Conservation (phyloP, 1,140 invertebrate genomes). For the Drosophila bipectinata region DNA sequence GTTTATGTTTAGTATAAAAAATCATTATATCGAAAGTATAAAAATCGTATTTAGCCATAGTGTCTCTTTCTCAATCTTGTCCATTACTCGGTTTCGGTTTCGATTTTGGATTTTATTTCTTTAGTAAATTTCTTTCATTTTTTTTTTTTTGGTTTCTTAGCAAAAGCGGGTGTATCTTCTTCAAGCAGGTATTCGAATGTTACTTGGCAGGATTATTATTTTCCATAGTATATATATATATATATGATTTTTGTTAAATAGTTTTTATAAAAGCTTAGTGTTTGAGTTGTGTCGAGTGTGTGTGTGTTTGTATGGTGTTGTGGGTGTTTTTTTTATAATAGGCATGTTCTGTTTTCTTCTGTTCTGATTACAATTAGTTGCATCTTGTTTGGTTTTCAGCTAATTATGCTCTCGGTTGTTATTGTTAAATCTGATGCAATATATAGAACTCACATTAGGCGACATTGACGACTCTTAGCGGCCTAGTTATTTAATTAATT, state of each 20-base stretch:
- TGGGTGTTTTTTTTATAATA: conserved; percentile 20
- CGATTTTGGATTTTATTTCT: conserved; percentile 27
- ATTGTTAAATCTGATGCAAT: conserved; percentile 61
- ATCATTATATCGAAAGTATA: conserved; percentile 82
- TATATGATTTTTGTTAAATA: conserved; percentile 66
- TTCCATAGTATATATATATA: conserved; percentile 69
- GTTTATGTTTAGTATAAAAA: conserved; percentile 79
- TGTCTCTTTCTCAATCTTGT: conserved; percentile 32
- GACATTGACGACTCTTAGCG: conserved; percentile 78
- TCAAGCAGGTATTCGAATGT: conserved; percentile 83
- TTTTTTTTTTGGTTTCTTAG: conserved; percentile 57
- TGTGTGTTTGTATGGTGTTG: conserved; percentile 26
- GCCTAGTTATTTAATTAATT: conserved; percentile 67
- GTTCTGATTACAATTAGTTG: conserved; percentile 31
- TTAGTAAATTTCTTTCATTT: conserved; percentile 41
- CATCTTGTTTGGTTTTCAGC: conserved; percentile 17
- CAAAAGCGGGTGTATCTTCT: conserved; percentile 83
- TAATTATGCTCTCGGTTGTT: conserved; percentile 40
- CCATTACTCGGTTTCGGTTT: conserved; percentile 29
- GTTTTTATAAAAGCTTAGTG: conserved; percentile 80
- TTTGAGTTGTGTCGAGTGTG: conserved; percentile 44
- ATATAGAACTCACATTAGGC: conserved; percentile 78
- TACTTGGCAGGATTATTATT: conserved; percentile 83
- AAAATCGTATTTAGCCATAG: conserved; percentile 81
- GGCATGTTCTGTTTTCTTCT: conserved; percentile 47